Conservation (phyloP, 2,888 invertebrate species). For the Lasioglossum oenotherae region DNA sequence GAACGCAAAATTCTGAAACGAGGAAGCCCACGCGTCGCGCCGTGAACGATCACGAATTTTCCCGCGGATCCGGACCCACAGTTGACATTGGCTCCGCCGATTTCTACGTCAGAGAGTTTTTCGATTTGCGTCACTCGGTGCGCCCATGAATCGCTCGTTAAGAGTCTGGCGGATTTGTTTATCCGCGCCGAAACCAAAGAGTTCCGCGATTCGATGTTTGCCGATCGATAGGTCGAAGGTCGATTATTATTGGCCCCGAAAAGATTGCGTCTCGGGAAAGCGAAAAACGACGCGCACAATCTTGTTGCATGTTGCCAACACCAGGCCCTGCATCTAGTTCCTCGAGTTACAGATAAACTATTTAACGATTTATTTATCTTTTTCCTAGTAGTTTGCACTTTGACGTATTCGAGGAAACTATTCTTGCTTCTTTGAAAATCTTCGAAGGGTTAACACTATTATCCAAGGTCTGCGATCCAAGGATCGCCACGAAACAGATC, state of each 20-base stretch:
- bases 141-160: conserved; percentile 3
- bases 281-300: neutral
- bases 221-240: conserved; percentile 3
- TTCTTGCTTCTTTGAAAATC: neutral
- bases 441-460: too few species aligned
- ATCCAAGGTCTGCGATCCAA: neutral
- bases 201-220: neutral
- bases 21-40: neutral
- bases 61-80: neutral
- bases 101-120: neutral
- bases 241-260: neutral
- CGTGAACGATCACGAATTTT: neutral
- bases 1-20: neutral
- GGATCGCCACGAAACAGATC: neutral
- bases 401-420: neutral
- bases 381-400: too few species aligned
- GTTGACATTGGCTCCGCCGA: conserved; percentile 3
- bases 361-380: neutral
- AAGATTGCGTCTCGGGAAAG: neutral
- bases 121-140: neutral
- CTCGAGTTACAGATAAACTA: neutral
- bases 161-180: neutral
- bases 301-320: neutral
- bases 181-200: neutral
- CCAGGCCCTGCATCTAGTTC: neutral